Evolutionary conservation across 2,797 vertebrate species (phyloP), one percentile per base, ranked within the genome.

Genomic region (Telmatherina bonti): DNA sequence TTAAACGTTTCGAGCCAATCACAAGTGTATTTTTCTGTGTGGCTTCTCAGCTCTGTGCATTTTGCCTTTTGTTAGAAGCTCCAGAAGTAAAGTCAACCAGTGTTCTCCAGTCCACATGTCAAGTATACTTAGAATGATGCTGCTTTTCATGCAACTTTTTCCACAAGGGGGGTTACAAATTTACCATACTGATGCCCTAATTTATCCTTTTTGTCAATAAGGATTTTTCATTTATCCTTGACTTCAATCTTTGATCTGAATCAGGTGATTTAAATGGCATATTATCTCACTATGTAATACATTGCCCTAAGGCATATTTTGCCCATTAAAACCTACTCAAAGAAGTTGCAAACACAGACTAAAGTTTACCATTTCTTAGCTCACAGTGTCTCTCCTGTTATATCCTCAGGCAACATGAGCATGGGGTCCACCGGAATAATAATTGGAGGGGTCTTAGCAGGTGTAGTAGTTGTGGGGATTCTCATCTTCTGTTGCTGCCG

Each of bases 401-500:
- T 72, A 51, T 72, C 12, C 20, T 0, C 72, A 99, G 98, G 91
- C 12, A 95, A 95, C 74, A 96, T 96, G 95, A 95, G 94, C 7
- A 56, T 95, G 20, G 96, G 89, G 0, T 76, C 95, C 30, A 96
- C 96, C 0, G 94, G 83, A 31, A 95, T 86, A 62, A 92, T 97
- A 59, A 90, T 95, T 4, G 96, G 76, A 2, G 97, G 93, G 2
- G 78, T 85, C 16, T 4, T 94, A 0, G 96, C 70, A 31, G 96
- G 87, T 33, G 2, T 97, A 13, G 10, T 95, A 61, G 7, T 95
- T 59, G 55, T 96, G 0, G 93, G 92, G 1, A 27, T 98, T 78
- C 0, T 96, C 7, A 57, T 92, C 70, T 96, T 93, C 24, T 98
- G 93, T 86, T 97, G 94, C 90, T 97, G 92, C 85, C 94, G 93